Evolutionary conservation across 2,888 invertebrate genomes (phyloP), one percentile per base, ranked within the genome.

Genomic region (Cryptophagus acutangulus): DNA sequence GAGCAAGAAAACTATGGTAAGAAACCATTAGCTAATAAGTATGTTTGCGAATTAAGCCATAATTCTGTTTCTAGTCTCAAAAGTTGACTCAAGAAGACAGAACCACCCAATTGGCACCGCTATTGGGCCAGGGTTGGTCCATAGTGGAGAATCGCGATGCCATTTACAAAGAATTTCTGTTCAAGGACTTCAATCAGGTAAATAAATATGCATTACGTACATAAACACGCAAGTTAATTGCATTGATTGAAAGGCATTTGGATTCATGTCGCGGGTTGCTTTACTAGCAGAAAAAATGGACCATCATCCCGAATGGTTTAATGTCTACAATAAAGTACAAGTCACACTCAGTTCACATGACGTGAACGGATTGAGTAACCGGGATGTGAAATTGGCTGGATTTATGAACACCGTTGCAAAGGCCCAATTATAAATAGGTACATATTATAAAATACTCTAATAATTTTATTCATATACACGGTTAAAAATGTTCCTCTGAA

Each of bases 291-390:
- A 99, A 62, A 96, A 96, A 74, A 92, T 95, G 85, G 87, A 97
- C 66, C 99, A 99, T 65, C 99, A 99, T 69, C 99, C 99, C 0
- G 99, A 99, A 72, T 99, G 97, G 97, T 97, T 95, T 66, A 99
- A 99, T 73, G 95, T 95, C 41, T 99, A 99, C 70, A 97, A 99
- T 65, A 95, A 93, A 75, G 86, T 70, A 1, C 69, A 79, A 72
- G 77, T 88, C n/a, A 96, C 95, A 16, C 73, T 97, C 38, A 86
- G 90, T 38, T 89, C 94, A 2, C 99, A 99, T 67, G 96, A 97
- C 72, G 91, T 87, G 1, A 82, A 79, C 52, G 96, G 96, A 2
- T 71, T 96, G 15, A 94, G 94, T 50, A 75, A 78, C 49, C 74
- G 87, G 46, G 96, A 96, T 67, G 73, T 93, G 16, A 85, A 79